Evolutionary conservation across 2,113 vertebrate genomes (phyloP), one percentile per base, ranked within the genome.

Genomic region (Menidia beryllina): DNA sequence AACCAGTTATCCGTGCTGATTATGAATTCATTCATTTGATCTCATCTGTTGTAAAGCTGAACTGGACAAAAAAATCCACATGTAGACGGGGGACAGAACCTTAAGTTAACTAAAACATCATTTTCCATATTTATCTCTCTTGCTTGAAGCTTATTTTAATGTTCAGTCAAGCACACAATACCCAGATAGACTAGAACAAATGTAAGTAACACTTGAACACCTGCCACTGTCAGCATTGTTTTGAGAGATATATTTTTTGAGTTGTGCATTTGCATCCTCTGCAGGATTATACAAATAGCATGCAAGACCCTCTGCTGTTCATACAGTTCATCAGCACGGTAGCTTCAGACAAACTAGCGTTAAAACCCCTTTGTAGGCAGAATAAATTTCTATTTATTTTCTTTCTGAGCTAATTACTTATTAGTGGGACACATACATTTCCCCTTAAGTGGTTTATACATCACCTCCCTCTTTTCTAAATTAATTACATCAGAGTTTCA

Each of bases 401-500:
- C 52, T 68, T 26, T 30, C 14, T 41, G 11, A 64, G 68, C 66
- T 86, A 71, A 87, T 90, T 78, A 85, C 59, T 81, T 88, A 83
- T 81, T 89, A 69, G 75, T 81, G 53, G 77, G 84, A 82, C 79
- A 88, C 75, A 84, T 81, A 57, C 47, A 41, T 86, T 83, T 85
- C 68, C 69, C 71, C 66, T 81, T 85, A 75, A 85, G 79, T 84
- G 50, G 59, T 87, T 82, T 82, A 82, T 83, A 79, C 67, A 83
- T 81, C 79, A 83, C 56, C 20, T 49, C 43, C 66, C 54, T 19
- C 48, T 84, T 85, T 85, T 84, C 66, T 69, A 82, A 85, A 88
- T 88, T 79, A 87, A 88, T 90, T 87, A 83, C 75, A 91, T 78
- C 68, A 81, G 66, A 63, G 54, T 64, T 79, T 77, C 43, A 87